Percentiles rank a stretch among this genome's conserved stretches.
phyloP scores from a whole-genome alignment of 2,113 vertebrate genomes.

The Psittacula cyanocephala region DNA sequence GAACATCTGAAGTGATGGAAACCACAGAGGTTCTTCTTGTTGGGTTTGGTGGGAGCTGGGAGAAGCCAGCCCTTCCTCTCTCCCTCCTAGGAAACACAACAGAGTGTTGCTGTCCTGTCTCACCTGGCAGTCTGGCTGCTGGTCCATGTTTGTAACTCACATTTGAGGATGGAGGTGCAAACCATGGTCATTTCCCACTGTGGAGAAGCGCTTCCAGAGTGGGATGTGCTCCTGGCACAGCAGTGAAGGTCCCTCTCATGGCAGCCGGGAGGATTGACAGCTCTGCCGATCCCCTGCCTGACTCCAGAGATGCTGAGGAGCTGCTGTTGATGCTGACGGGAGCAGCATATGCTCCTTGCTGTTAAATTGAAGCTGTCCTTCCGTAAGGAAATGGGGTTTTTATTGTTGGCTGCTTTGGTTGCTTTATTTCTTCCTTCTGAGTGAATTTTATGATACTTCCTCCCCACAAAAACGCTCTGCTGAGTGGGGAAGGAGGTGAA shows the following conservation, averaged over 20 bases:
- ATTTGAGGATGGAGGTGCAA: not conserved
- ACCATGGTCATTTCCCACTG: not conserved
- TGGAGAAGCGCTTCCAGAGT: not conserved
- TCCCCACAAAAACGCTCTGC: conserved; percentile 8
- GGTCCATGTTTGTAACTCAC: rapidly evolving
- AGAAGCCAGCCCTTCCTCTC: not conserved
- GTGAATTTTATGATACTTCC: not conserved
- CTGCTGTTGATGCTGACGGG: not conserved
- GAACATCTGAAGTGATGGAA: conserved; percentile 68
- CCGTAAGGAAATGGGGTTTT: not conserved
- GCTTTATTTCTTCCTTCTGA: conserved; percentile 26
- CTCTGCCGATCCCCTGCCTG: not conserved
- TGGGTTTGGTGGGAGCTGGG: not conserved
- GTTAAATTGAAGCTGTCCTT: conserved; percentile 4
- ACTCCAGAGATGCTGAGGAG: not conserved
- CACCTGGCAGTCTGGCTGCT: not conserved
- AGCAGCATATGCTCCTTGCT: not conserved
- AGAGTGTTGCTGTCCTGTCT: not conserved
- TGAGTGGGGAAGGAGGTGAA: conserved; percentile 17
- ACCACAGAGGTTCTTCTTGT: not conserved
- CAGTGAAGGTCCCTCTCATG: not conserved
- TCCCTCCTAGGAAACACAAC: not conserved
- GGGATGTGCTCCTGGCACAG: rapidly evolving
- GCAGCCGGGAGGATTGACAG: not conserved
- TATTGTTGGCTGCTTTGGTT: conserved; percentile 4